These are phyloP conservation scores for Trichonephila inaurata DNA, from an alignment of 1,140 invertebrate species.

Conservation along the genomic window DNA sequence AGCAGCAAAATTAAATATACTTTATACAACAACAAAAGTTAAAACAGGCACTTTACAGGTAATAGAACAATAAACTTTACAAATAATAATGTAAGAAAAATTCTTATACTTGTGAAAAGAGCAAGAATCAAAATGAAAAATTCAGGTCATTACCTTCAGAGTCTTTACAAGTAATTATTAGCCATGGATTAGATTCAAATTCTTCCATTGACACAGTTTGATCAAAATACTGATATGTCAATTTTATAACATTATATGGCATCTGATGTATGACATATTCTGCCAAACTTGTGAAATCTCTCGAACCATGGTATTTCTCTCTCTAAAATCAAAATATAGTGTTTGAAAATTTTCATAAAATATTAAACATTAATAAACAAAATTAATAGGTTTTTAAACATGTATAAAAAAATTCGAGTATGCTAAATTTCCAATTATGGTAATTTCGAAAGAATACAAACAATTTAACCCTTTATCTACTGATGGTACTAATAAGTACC, in stretches of 20 bases:
- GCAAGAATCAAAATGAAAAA: background rate
- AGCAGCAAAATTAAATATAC: background rate
- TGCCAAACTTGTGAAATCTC: conserved; percentile 80
- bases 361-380: no score
- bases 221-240: conserved; percentile 80
- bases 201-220: conserved; percentile 23
- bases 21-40: background rate
- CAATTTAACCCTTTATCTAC: no score
- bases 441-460: no score
- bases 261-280: conserved; percentile 81
- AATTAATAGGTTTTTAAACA: no score
- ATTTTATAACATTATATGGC: conserved; percentile 79
- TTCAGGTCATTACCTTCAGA: conserved; percentile 79
- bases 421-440: no score
- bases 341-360: no score
- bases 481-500: no score
- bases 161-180: conserved; percentile 82
- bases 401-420: no score
- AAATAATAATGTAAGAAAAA: no score
- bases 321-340: conserved; percentile 75
- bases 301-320: conserved; percentile 81
- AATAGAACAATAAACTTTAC: no score
- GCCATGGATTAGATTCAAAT: conserved; percentile 79
- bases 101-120: no score
- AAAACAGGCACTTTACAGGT: background rate